Evolutionary conservation across 2,797 vertebrate genomes (phyloP).

Genomic region (Sebastes elongatus): DNA sequence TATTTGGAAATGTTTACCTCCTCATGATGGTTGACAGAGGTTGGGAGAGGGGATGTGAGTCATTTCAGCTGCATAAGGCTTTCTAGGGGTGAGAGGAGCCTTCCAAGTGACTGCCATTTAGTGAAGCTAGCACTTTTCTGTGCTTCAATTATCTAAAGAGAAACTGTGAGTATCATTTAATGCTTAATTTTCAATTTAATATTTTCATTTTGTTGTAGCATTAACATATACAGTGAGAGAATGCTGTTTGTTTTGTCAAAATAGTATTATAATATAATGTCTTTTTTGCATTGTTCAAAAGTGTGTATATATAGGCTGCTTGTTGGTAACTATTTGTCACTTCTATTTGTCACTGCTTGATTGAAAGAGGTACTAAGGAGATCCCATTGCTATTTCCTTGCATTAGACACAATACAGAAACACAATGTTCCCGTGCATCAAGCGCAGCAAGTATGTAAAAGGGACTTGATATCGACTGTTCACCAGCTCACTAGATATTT

Average conservation of each 20-base stretch:
- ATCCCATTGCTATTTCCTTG: constrained; percentile 26
- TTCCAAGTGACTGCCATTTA: constrained; percentile 67
- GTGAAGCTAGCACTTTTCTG: constrained; percentile 53
- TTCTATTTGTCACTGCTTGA: constrained; percentile 2
- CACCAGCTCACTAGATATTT: constrained; percentile 12
- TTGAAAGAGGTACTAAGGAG: neutral
- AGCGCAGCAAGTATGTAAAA: neutral
- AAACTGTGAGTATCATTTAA: constrained; percentile 79
- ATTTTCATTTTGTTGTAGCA: neutral
- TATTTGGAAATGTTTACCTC: constrained; percentile 99
- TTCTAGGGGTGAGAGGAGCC: constrained; percentile 71
- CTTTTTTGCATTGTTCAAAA: neutral
- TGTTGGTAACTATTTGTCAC: neutral
- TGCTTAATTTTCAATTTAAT: constrained; percentile 25
- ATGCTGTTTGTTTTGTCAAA: neutral
- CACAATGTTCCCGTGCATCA: constrained; percentile 12
- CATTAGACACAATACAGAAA: constrained; percentile 1
- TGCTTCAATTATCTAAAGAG: constrained; percentile 57
- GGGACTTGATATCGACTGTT: constrained; percentile 23
- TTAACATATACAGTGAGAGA: neutral
- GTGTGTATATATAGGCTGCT: neutral
- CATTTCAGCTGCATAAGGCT: constrained; percentile 81
- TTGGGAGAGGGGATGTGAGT: constrained; percentile 92
- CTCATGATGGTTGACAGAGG: constrained; percentile 92
- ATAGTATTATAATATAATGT: neutral